These are phyloP conservation scores for Chloroceryle amazona DNA, from an alignment of 2,797 vertebrate species.

Conservation along the genomic window DNA sequence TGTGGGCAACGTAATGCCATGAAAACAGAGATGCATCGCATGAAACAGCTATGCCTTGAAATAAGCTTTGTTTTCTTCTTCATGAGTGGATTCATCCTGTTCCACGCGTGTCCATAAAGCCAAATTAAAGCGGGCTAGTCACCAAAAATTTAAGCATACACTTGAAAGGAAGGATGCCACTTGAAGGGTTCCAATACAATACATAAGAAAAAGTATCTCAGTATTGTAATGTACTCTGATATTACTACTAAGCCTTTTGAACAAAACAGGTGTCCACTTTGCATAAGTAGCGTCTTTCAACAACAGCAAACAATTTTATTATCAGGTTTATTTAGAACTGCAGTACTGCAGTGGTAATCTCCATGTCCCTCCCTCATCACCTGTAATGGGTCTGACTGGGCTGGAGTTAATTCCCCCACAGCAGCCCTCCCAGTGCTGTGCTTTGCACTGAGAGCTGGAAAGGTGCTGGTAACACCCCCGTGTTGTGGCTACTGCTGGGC, in stretches of 20 bases:
- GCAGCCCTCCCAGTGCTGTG: no score
- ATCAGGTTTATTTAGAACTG: not conserved
- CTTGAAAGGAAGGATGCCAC: not conserved
- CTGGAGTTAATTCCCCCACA: no score
- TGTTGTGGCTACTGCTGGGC: no score
- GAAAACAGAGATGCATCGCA: not conserved
- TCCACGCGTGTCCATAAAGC: not conserved
- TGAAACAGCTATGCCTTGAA: not conserved
- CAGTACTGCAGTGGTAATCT: not conserved
- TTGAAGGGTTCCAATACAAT: not conserved
- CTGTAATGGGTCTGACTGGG: no score
- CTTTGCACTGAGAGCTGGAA: no score
- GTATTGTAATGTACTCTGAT: fast-evolving
- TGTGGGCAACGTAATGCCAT: not conserved
- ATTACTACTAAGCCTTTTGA: not conserved
- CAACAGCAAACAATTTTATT: not conserved
- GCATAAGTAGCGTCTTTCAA: not conserved
- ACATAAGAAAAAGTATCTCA: not conserved
- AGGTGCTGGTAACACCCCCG: no score
- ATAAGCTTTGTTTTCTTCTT: not conserved
- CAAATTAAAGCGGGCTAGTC: not conserved
- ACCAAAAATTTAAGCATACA: not conserved
- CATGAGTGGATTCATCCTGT: not conserved
- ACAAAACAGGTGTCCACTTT: not conserved
- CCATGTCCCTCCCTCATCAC: not conserved